Evolutionary conservation across 2,888 invertebrate species (phyloP), one percentile per base, ranked within the genome.

Genomic region (Eristalinus sepulchralis): DNA sequence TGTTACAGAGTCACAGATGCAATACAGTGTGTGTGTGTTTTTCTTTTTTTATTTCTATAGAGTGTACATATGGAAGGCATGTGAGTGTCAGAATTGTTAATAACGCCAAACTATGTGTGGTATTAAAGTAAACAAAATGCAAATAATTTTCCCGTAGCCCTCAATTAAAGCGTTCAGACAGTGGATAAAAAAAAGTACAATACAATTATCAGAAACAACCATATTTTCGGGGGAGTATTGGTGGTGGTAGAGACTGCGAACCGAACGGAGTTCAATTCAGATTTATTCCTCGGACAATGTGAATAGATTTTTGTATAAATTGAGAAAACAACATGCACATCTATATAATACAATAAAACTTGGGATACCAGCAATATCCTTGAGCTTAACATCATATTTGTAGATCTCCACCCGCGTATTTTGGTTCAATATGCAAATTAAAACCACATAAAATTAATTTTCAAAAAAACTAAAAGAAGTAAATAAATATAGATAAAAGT

Each of bases 31-130:
- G 64, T 64, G 17, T 17, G 66, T 57, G 47, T 64, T 24, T 20
- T 72, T 57, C 36, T 64, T 60, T 20, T 53, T 68, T 63, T 57
- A 53, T 67, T 72, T 80, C 55, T 55, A 67, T 57, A 59, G 31
- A 55, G 78, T 82, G 75, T 78, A 55, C 47, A 75, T 86, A 64
- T 86, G 63, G 62, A 59, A 79, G 78, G 79, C 83, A 75, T 79
- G 62, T 73, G 78, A 78, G 79, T 75, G 75, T 82, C 73, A 75
- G 73, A 75, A 78, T 70, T 86, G 83, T 83, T 83, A 86, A 71
- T 82, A 78, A 70, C 78, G 64, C 55, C 75, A 78, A 71, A 82
- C 78, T 79, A 71, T 86, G 75, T 78, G 78, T 73, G 60, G 34
- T 73, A 53, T 73, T 63, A 73, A 73, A 75, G 22, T 68, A 75